Evolutionary conservation across 2,888 invertebrate species (phyloP).

Genomic region (Brassicogethes aeneus): DNA sequence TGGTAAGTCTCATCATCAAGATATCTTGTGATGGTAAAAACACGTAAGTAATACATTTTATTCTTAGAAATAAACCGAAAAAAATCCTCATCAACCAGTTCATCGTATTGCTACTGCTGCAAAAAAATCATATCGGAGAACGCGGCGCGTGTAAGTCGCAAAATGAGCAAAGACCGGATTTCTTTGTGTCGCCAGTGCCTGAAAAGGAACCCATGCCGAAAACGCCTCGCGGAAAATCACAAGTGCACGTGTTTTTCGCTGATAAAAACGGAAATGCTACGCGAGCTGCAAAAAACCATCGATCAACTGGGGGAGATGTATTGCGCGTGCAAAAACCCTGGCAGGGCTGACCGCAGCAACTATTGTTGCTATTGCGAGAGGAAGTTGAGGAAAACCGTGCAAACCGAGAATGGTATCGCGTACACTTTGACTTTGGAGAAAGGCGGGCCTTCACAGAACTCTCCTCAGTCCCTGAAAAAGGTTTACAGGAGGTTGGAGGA

Average conservation of each 20-base stretch:
- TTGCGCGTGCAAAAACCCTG: slow-evolving; percentile 19
- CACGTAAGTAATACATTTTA: no score
- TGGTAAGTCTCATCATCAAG: no score
- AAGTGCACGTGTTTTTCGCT: slow-evolving; percentile 18
- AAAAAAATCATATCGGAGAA: no score
- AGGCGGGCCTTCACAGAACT: slow-evolving; percentile 10
- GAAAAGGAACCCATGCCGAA: slow-evolving; percentile 9
- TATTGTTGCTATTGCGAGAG: slow-evolving; percentile 25
- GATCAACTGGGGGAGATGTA: slow-evolving; percentile 8
- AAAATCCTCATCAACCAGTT: no score
- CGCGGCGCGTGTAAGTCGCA: no score
- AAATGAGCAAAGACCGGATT: no score
- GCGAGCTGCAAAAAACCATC: slow-evolving; percentile 18
- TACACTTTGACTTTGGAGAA: slow-evolving; percentile 40
- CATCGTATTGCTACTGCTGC: no score
- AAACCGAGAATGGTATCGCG: slow-evolving; percentile 37
- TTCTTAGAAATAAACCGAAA: no score
- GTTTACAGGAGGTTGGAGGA: slow-evolving; percentile 21
- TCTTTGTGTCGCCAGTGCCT: slow-evolving; percentile 20
- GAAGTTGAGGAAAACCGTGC: slow-evolving; percentile 22
- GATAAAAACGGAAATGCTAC: slow-evolving; percentile 13
- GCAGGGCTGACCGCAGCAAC: slow-evolving; percentile 8
- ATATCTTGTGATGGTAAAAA: no score
- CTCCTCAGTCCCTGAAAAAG: slow-evolving; percentile 12
- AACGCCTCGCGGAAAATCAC: slow-evolving; percentile 7